Conservation (phyloP, 2,797 vertebrate genomes). For the Sebastes goodei region DNA sequence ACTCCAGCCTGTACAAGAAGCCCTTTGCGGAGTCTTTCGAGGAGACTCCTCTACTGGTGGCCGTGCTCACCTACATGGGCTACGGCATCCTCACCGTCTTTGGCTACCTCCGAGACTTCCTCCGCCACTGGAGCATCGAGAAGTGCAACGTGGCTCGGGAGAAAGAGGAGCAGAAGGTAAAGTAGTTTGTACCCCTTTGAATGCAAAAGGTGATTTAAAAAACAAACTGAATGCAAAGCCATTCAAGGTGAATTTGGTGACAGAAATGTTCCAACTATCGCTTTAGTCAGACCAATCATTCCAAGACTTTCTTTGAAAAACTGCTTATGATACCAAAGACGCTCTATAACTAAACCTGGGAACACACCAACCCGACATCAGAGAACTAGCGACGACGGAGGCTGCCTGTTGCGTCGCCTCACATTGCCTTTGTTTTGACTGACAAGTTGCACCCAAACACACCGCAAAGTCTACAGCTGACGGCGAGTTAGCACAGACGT, state of each 20-base stretch:
- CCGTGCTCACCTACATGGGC: slow-evolving; percentile 96
- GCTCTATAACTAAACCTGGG: too few species aligned
- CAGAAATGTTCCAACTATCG: background rate
- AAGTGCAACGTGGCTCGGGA: slow-evolving; percentile 93
- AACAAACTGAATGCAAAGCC: background rate
- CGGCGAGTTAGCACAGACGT: too few species aligned
- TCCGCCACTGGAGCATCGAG: slow-evolving; percentile 95
- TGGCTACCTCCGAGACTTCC: slow-evolving; percentile 96
- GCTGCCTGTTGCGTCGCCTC: too few species aligned
- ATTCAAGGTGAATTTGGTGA: background rate
- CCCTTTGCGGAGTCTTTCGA: slow-evolving; percentile 92
- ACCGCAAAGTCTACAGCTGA: too few species aligned
- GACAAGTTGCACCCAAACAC: too few species aligned
- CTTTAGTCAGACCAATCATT: background rate
- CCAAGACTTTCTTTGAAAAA: background rate
- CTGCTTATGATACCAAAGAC: too few species aligned
- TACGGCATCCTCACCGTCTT: slow-evolving; percentile 97
- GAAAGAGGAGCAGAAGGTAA: slow-evolving; percentile 93
- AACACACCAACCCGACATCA: too few species aligned
- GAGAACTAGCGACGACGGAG: too few species aligned
- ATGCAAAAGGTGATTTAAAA: background rate
- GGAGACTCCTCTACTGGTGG: slow-evolving; percentile 95
- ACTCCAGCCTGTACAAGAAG: slow-evolving; percentile 90
- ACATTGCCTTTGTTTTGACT: too few species aligned
- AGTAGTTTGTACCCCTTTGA: background rate